Evolutionary conservation across 2,113 vertebrate genomes (phyloP), one percentile per base, ranked within the genome.

Genomic region (Egretta garzetta): DNA sequence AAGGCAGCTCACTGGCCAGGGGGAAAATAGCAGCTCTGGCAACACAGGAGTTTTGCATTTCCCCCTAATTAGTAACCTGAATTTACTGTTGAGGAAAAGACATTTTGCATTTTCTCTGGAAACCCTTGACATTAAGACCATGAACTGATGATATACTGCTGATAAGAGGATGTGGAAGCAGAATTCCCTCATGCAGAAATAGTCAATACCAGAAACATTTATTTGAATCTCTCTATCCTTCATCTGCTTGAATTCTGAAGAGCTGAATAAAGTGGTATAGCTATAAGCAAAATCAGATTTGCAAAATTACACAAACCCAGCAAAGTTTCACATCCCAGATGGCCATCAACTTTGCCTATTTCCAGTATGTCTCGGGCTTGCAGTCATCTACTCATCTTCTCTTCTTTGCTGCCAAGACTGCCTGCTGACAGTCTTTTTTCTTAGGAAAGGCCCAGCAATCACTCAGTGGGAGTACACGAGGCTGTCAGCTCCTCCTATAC

Each of bases 401-500:
- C 56, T 82, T 89, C 80, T 87, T 49, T 91, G 73, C 58, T 88
- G 77, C 94, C 94, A 95, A 68, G 77, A 50, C 53, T 94, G 84
- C 70, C 66, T 90, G 87, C 74, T 93, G 77, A 82, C 92, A 93
- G 70, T 81, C 80, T 91, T 88, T 90, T 67, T 87, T 91, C 77
- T 80, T 80, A 66, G 37, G 58, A 91, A 93, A 67, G 45, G 74
- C 66, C 79, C 86, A 76, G 67, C 50, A 95, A 67, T 94, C 90
- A 74, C 32, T 90, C 71, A 64, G 84, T 70, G 68, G 87, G 89
- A 86, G 67, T 73, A 79, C 67, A 82, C 0, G 1, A 77, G 67
- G 77, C 95, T 96, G 81, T 94, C 77, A 86, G 49, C 94, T 89
- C 73, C 93, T 96, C 37, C 88, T 95, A 50, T 76, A 89, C 91